phyloP scores from a whole-genome alignment of 2,113 vertebrate genomes.

The Daubentonia madagascariensis region DNA sequence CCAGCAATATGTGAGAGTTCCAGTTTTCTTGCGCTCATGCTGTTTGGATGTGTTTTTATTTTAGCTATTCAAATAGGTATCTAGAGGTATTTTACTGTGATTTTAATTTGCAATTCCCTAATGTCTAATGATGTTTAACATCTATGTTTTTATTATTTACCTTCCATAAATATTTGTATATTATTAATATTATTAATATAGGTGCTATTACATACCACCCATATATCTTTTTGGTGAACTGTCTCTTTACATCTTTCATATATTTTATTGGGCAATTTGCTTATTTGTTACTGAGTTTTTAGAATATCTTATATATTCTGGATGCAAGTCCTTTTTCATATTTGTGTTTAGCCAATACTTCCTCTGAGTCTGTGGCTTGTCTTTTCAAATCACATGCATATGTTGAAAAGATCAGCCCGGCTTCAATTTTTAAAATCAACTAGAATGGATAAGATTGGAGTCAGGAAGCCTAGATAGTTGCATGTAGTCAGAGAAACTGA shows the following conservation, averaged over 20 bases:
- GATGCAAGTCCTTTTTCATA: background rate
- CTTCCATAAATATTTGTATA: background rate
- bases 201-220: background rate
- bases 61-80: background rate
- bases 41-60: background rate
- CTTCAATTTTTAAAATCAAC: background rate
- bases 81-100: background rate
- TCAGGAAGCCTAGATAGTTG: background rate
- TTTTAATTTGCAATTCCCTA: background rate
- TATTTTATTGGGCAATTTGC: background rate
- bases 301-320: background rate
- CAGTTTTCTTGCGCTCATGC: background rate
- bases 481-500: background rate
- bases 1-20: background rate
- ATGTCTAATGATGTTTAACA: background rate
- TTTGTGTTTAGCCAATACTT: background rate
- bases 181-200: background rate
- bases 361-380: background rate
- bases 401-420: background rate
- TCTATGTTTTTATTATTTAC: background rate
- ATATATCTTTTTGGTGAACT: background rate
- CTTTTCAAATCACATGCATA: background rate
- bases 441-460: background rate
- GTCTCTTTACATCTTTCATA: background rate
- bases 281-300: background rate